These are phyloP conservation scores for Megaceryle maxima DNA, from an alignment of 2,113 vertebrate species.

Conservation along the genomic window DNA sequence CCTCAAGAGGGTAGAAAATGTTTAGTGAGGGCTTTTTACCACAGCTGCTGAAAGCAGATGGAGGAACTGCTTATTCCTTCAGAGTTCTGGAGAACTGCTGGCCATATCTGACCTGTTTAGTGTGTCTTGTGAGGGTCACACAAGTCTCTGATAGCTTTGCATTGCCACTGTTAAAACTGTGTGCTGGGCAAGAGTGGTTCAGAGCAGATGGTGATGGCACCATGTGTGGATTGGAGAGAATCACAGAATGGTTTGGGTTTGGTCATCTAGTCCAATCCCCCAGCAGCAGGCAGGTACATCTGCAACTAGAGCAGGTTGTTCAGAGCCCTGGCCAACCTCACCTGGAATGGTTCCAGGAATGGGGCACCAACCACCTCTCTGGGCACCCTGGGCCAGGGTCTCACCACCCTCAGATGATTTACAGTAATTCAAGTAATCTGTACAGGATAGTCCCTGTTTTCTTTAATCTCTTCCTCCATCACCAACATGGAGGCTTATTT, in stretches of 20 bases:
- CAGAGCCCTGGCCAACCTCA: neutral
- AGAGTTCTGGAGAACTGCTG: neutral
- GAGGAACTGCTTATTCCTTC: neutral
- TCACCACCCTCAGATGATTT: neutral
- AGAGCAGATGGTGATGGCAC: neutral
- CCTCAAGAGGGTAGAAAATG: fast-evolving
- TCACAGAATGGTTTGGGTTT: neutral
- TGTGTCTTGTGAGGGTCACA: neutral
- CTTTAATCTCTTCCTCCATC: neutral
- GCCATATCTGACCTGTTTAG: neutral
- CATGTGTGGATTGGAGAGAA: neutral
- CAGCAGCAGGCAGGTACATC: neutral
- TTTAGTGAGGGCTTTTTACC: neutral
- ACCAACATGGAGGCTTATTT: neutral
- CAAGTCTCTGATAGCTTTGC: neutral
- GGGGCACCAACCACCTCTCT: neutral
- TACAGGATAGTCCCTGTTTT: neutral
- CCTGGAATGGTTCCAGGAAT: neutral
- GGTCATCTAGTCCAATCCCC: too few relatives aligned
- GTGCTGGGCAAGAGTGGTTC: neutral
- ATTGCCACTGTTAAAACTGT: neutral
- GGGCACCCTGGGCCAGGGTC: too few relatives aligned
- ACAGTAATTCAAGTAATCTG: neutral
- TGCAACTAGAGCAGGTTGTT: neutral
- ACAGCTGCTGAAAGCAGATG: neutral